Evolutionary conservation across 2,888 invertebrate species (phyloP).

Genomic region (Prosapia bicincta): DNA sequence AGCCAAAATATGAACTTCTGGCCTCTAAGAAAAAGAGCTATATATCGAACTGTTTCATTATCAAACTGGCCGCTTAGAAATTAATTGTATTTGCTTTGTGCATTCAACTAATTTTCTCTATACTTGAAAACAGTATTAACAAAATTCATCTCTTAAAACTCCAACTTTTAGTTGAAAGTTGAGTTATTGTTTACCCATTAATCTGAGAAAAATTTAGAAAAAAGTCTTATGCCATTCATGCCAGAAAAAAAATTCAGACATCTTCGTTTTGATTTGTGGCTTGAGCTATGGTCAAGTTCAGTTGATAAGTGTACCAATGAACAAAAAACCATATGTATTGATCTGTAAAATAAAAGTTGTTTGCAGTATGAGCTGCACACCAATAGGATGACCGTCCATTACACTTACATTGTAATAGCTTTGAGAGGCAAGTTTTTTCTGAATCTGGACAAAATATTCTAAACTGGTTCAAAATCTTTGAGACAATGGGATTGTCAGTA

Average conservation of each 20-base stretch:
- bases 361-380: slow-evolving; percentile 14
- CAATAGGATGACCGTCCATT: too few relatives aligned
- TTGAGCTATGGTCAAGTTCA: slow-evolving; percentile 32
- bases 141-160: slow-evolving; percentile 7
- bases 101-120: slow-evolving; percentile 37
- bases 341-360: too few relatives aligned
- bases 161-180: background rate
- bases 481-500: too few relatives aligned
- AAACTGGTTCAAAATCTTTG: too few relatives aligned
- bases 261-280: slow-evolving; percentile 26
- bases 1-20: slow-evolving; percentile 34
- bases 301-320: slow-evolving; percentile 33
- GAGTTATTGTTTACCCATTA: slow-evolving; percentile 3
- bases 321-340: slow-evolving; percentile 11
- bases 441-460: slow-evolving; percentile 31
- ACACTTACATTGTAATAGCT: too few relatives aligned
- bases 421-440: too few relatives aligned
- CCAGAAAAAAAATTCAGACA: slow-evolving; percentile 33
- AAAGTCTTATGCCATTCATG: slow-evolving; percentile 9
- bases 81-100: slow-evolving; percentile 37
- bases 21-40: slow-evolving; percentile 19
- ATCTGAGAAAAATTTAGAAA: slow-evolving; percentile 33
- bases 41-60: slow-evolving; percentile 15
- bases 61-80: slow-evolving; percentile 25
- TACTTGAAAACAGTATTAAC: slow-evolving; percentile 33